Conservation (phyloP, 2,797 vertebrate species). For the Sorex maritimensis region DNA sequence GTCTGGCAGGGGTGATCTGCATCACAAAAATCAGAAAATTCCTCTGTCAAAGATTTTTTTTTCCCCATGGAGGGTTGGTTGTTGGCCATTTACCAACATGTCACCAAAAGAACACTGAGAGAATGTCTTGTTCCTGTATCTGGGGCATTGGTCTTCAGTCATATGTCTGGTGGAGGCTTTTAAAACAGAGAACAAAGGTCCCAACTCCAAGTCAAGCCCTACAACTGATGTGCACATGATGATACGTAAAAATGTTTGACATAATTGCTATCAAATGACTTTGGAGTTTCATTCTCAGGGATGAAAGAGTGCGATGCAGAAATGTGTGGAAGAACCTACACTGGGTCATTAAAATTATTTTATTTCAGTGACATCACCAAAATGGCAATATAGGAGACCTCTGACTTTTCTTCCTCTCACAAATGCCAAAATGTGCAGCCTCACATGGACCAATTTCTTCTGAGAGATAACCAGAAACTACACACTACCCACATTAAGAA, state of each 20-base stretch:
- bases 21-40: background rate
- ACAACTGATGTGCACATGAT: too few relatives aligned
- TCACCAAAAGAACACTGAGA: background rate
- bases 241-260: too few relatives aligned
- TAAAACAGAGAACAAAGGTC: too few relatives aligned
- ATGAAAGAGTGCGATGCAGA: too few relatives aligned
- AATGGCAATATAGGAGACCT: background rate
- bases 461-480: background rate
- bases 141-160: too few relatives aligned
- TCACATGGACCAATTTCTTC: background rate
- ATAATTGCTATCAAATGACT: too few relatives aligned
- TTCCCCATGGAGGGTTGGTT: background rate
- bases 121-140: too few relatives aligned
- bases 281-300: too few relatives aligned
- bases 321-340: too few relatives aligned
- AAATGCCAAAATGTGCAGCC: background rate
- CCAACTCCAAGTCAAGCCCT: too few relatives aligned
- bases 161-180: too few relatives aligned
- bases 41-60: background rate
- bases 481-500: background rate
- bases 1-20: background rate
- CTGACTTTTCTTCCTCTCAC: background rate
- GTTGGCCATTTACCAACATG: background rate
- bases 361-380: background rate
- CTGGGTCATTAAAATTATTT: too few relatives aligned